Base-by-base conservation (phyloP, 1,140 invertebrate species). In the Papilio glaucus region DNA sequence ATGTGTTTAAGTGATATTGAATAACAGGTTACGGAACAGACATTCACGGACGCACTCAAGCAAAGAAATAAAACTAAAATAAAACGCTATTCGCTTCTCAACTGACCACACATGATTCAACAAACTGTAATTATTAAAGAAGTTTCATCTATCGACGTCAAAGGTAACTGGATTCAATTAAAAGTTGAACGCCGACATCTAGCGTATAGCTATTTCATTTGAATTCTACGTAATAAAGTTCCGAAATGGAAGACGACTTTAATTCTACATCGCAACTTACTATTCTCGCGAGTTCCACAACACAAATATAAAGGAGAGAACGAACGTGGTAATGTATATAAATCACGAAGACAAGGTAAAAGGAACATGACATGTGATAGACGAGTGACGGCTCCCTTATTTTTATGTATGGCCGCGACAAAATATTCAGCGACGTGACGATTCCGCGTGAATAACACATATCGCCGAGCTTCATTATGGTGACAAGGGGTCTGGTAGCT, bases 151-250 rank as follows among this genome's bases (percentile, higher is more conserved):
- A 83, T 84, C 79, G 80, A 80, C 79, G 77, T 74, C 72, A 73
- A 85, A 86, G 86, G 86, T 87, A 88, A 85, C 87, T 84, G 79
- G 79, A 87, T 91, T 88, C 85, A 89, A 91, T 91, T 89, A 89
- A 89, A 88, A 91, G 83, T 91, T 86, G 61, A 79, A 77, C 77
- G 71, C 73, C 57, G 76, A 60, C 76, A 72, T 75, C 78, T 76
- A 77, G 72, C 72, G 71, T 73, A 73, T 74, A 83, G 75, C 73
- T 79, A 79, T 83, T 85, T 84, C 79, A 84, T 86, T 85, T 86
- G 78, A 79, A 80, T 75, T 82, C 79, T 76, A 74, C 78, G 78
- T 77, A 77, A 80, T 80, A 83, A 85, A 81, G 74, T 80, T 79
- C 61, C 63, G 62, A 72, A 77, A 78, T 73, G 33, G 73, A 41